Evolutionary conservation across 2,797 vertebrate genomes (phyloP).

Genomic region (Anabacerthia variegaticeps): DNA sequence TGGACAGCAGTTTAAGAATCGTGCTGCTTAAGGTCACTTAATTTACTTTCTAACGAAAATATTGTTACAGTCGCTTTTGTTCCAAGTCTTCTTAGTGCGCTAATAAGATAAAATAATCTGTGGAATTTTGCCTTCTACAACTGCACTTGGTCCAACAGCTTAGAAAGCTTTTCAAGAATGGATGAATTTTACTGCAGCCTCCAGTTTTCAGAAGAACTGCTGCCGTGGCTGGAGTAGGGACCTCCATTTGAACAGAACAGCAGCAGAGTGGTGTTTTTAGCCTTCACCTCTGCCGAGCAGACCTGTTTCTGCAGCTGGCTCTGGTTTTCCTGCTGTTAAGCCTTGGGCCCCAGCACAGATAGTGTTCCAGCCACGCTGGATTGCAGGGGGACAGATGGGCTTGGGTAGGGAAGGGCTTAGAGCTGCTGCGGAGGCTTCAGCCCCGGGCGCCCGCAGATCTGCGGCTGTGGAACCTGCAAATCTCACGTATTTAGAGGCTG

Average conservation of each 20-base stretch:
- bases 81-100: not conserved
- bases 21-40: not conserved
- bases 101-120: not conserved
- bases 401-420: not conserved
- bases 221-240: not conserved
- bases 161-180: not conserved
- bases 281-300: not conserved
- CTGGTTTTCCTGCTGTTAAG: accelerated
- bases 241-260: not conserved
- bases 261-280: not conserved
- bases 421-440: not conserved
- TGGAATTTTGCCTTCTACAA: not conserved
- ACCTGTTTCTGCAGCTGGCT: not conserved
- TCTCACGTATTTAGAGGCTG: not conserved
- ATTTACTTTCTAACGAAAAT: not conserved
- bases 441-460: accelerated
- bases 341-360: not conserved
- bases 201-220: not conserved
- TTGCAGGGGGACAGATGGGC: not conserved
- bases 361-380: not conserved
- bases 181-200: not conserved
- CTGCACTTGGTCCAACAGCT: not conserved
- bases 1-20: not conserved
- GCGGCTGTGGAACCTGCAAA: not conserved
- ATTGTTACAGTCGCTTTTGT: not conserved